Conservation (phyloP, 2,888 invertebrate species). For the Heliconius erato region DNA sequence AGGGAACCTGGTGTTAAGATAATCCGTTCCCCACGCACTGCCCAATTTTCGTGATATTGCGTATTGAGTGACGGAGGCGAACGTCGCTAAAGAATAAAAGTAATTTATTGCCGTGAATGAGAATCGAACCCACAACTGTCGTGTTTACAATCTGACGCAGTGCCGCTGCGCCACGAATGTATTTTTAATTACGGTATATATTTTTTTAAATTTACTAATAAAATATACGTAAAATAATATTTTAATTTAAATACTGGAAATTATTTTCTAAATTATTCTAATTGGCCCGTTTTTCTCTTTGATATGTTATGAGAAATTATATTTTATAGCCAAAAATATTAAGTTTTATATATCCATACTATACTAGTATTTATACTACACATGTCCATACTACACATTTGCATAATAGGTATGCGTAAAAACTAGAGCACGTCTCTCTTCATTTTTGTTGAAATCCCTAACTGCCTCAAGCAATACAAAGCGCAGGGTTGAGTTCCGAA, state of each 20-base stretch:
- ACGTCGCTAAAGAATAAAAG: not conserved
- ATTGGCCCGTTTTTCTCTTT: slow-evolving; percentile 1
- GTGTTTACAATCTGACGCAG: no score
- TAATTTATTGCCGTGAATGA: not conserved
- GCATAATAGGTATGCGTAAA: not conserved
- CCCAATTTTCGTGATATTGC: not conserved
- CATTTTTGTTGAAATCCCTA: not conserved
- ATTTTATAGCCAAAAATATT: not conserved
- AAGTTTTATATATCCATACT: not conserved
- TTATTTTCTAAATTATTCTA: slow-evolving; percentile 1
- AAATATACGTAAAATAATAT: not conserved
- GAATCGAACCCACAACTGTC: not conserved
- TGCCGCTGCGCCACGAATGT: no score
- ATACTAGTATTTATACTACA: not conserved
- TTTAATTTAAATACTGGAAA: not conserved
- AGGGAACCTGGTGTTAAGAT: no score
- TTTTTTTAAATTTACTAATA: no score
- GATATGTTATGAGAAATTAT: not conserved
- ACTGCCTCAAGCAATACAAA: no score
- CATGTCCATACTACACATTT: no score
- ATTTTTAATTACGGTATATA: no score
- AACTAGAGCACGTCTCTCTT: not conserved
- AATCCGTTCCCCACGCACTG: no score
- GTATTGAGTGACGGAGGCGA: not conserved
- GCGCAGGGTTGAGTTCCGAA: no score